phyloP scores from a whole-genome alignment of 2,888 invertebrate genomes.

The Ditylenchus weischeri region DNA sequence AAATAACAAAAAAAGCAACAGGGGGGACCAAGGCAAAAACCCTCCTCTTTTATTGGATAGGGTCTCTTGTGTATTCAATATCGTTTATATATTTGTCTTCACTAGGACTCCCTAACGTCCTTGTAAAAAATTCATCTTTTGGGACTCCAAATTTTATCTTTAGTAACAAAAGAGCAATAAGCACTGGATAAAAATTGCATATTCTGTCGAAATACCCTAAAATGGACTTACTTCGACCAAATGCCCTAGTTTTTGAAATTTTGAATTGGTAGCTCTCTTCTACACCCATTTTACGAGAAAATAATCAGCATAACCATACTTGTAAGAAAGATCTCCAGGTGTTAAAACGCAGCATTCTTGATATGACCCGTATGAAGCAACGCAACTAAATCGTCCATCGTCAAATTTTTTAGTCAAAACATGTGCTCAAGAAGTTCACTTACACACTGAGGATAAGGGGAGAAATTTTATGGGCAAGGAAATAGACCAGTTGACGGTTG shows the following conservation, averaged over 20 bases:
- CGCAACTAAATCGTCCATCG: conserved; percentile 25
- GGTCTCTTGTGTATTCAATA: too few species aligned
- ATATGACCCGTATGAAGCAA: conserved; percentile 27
- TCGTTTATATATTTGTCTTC: too few species aligned
- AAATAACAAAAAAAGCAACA: too few species aligned
- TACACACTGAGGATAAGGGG: conserved; percentile 46
- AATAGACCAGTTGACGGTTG: conserved; percentile 44
- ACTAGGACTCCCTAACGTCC: too few species aligned
- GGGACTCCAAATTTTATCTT: not conserved
- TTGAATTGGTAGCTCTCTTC: not conserved
- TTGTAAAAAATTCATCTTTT: not conserved
- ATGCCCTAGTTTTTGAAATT: not conserved
- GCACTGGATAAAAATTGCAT: too few species aligned
- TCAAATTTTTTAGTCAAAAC: not conserved
- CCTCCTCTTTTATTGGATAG: too few species aligned
- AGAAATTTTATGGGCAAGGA: conserved; percentile 41
- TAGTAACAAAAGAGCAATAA: not conserved
- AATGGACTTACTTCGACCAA: not conserved
- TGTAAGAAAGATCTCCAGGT: conserved; percentile 34
- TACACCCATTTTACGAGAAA: not conserved
- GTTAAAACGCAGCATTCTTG: conserved; percentile 26
- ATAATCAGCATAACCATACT: conserved; percentile 21
- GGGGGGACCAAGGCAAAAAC: too few species aligned
- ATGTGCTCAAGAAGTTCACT: conserved; percentile 17
- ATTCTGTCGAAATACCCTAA: too few species aligned